Conservation (phyloP, 2,797 vertebrate genomes). For the Enteromius radiatus region DNA sequence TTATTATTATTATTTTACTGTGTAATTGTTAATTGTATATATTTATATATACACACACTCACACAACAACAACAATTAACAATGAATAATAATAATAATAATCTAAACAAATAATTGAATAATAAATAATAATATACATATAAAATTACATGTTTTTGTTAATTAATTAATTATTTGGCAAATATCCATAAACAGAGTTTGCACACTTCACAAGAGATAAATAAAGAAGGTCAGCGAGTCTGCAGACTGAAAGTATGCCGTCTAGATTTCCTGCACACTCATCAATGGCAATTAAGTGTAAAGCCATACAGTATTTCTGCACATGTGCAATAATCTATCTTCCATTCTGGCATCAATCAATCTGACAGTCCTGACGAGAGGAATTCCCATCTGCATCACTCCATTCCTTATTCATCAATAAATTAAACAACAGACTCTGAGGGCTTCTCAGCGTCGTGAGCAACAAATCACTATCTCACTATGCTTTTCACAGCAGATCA, state of each 20-base stretch:
- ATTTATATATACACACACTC: background rate
- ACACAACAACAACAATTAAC: background rate
- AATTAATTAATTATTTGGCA: background rate
- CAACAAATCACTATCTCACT: slow-evolving; percentile 4
- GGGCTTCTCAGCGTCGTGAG: background rate
- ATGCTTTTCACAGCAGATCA: slow-evolving; percentile 20
- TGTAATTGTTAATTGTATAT: background rate
- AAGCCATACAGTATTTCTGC: slow-evolving; percentile 34
- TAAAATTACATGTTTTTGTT: background rate
- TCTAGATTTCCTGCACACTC: slow-evolving; percentile 43
- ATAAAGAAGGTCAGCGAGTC: slow-evolving; percentile 5
- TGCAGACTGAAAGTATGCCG: slow-evolving; percentile 6
- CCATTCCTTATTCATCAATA: slow-evolving; percentile 39
- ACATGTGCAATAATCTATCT: slow-evolving; percentile 43
- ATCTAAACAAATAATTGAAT: background rate
- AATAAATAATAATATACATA: background rate
- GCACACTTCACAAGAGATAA: background rate
- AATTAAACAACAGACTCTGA: slow-evolving; percentile 23
- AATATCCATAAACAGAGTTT: background rate
- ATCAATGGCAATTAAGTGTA: slow-evolving; percentile 32
- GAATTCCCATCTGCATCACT: slow-evolving; percentile 54
- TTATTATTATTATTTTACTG: background rate
- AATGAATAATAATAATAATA: background rate
- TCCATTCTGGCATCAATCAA: slow-evolving; percentile 47
- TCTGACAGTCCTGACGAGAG: slow-evolving; percentile 54